A percentile compares a stretch with the other conserved stretches of the same genome.
Conservation (phyloP, 2,888 invertebrate species). For the Arctia plantaginis region DNA sequence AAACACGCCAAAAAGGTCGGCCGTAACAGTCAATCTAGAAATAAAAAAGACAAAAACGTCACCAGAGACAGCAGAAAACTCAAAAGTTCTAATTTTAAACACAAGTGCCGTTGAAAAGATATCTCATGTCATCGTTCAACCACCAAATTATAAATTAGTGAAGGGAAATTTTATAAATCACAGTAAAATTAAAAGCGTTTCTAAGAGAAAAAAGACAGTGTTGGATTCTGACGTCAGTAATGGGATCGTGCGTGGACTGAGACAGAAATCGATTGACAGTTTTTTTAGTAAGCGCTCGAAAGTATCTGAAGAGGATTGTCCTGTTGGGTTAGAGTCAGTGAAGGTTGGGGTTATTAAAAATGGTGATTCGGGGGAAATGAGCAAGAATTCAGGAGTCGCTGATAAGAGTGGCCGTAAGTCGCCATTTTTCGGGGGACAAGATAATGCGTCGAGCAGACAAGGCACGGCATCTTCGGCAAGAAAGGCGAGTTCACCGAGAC, state of each 20-base stretch:
- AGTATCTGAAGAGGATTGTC: conserved; percentile 45
- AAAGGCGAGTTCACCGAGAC: conserved; percentile 54
- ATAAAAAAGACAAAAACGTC: conserved; percentile 76
- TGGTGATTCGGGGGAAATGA: conserved; percentile 74
- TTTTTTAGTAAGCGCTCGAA: conserved; percentile 62
- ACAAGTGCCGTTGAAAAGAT: conserved; percentile 79
- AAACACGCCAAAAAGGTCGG: conserved; percentile 61
- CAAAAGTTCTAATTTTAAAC: conserved; percentile 83
- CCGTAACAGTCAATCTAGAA: conserved; percentile 75
- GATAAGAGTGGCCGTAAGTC: conserved; percentile 66
- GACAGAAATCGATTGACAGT: conserved; percentile 69
- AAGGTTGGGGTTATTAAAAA: conserved; percentile 43
- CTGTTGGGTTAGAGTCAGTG: conserved; percentile 43
- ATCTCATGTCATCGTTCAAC: conserved; percentile 80
- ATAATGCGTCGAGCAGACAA: conserved; percentile 59
- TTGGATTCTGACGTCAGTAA: conserved; percentile 55
- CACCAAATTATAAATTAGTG: conserved; percentile 82
- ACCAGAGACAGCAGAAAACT: conserved; percentile 63
- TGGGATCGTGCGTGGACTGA: conserved; percentile 63
- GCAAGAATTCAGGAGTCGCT: conserved; percentile 68
- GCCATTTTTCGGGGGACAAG: conserved; percentile 49
- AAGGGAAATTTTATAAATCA: conserved; percentile 69
- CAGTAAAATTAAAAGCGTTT: conserved; percentile 62
- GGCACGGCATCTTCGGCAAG: conserved; percentile 51
- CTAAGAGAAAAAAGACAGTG: conserved; percentile 53